These are phyloP conservation scores for Perdita meconis DNA, from an alignment of 2,888 invertebrate genomes.

Conservation along the genomic window DNA sequence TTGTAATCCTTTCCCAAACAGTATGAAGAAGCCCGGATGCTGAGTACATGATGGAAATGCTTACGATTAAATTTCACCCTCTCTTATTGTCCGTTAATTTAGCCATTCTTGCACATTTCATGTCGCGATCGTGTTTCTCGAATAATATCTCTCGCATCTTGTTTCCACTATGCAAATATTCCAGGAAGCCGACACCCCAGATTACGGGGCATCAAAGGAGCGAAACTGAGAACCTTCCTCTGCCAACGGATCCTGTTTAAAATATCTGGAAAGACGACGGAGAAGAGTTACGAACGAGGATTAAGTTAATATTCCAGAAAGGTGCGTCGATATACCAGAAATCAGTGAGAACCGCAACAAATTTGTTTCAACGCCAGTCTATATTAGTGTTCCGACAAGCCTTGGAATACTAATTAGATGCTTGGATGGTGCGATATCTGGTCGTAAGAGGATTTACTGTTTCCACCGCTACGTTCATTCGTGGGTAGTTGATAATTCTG, in stretches of 20 bases:
- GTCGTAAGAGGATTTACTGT: too few relatives aligned
- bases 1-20: background rate
- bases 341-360: background rate
- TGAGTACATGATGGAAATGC: background rate
- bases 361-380: background rate
- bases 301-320: background rate
- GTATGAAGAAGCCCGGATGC: background rate
- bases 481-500: too few relatives aligned
- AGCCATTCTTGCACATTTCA: background rate
- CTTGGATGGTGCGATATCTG: background rate
- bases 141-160: slow-evolving; percentile 18
- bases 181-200: background rate
- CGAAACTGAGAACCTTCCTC: background rate
- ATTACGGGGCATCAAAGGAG: slow-evolving; percentile 2
- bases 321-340: background rate
- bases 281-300: background rate
- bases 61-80: background rate
- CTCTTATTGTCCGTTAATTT: background rate
- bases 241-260: slow-evolving; percentile 1
- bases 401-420: background rate
- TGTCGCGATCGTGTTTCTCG: background rate
- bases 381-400: background rate
- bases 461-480: too few relatives aligned
- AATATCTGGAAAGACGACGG: background rate
- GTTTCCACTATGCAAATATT: slow-evolving; percentile 12